Conservation (phyloP, 35 echinoderm and acorn worm genomes). For the Ophioderma brevispina region DNA sequence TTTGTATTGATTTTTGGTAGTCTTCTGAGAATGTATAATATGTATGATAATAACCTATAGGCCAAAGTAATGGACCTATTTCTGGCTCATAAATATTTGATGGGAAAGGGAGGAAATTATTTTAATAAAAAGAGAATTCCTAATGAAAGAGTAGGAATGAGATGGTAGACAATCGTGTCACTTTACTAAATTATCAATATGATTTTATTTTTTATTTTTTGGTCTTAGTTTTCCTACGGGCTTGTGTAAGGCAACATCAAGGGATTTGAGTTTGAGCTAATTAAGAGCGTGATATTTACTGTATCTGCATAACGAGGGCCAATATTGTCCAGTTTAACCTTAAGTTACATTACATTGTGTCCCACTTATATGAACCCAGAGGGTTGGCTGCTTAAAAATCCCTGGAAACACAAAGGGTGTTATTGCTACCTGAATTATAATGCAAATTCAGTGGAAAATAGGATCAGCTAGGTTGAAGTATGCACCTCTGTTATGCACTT, state of each 20-base stretch:
- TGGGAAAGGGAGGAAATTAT: background rate
- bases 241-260: background rate
- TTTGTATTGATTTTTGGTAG: background rate
- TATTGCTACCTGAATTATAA: too few relatives aligned
- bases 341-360: too few relatives aligned
- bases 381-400: too few relatives aligned
- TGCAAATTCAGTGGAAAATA: too few relatives aligned
- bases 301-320: too few relatives aligned
- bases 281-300: too few relatives aligned
- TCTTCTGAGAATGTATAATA: slow-evolving; percentile 2
- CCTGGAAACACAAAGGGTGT: too few relatives aligned
- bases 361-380: too few relatives aligned
- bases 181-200: background rate
- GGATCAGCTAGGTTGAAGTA: too few relatives aligned
- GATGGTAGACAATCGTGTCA: background rate
- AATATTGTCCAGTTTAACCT: too few relatives aligned
- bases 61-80: background rate
- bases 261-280: too few relatives aligned
- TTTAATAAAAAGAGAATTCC: background rate
- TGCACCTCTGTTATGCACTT: too few relatives aligned
- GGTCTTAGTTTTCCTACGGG: background rate
- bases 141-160: background rate
- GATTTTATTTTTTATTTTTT: background rate
- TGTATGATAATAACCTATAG: background rate
- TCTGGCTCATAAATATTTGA: background rate